Conservation (phyloP, 2,888 invertebrate species). For the Sinelater perroti region DNA sequence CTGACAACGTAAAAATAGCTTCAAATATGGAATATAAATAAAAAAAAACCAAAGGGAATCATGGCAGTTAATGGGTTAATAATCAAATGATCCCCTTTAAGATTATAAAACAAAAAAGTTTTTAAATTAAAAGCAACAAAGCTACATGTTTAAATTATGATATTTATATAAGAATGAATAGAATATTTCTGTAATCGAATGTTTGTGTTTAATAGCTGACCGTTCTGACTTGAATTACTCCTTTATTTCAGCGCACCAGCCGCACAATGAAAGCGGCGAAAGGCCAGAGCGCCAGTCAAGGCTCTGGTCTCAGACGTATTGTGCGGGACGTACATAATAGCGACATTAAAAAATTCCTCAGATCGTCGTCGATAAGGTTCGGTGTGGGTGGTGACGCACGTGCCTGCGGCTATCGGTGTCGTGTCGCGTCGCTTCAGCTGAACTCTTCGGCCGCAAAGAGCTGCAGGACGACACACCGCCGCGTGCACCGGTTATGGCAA, state of each 20-base stretch:
- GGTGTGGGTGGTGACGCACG: conserved; percentile 55
- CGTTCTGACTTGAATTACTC: too few species aligned
- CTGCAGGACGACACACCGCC: neutral
- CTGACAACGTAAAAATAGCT: too few species aligned
- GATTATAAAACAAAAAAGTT: too few species aligned
- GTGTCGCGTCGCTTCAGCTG: conserved; percentile 30
- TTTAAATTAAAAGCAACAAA: too few species aligned
- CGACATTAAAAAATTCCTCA: conserved; percentile 58
- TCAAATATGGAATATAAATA: too few species aligned
- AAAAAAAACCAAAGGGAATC: too few species aligned
- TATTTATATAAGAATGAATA: too few species aligned
- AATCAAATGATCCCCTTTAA: too few species aligned
- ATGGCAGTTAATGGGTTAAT: too few species aligned
- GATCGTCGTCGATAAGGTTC: conserved; percentile 53
- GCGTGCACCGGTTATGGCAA: conserved; percentile 3
- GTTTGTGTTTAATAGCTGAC: too few species aligned
- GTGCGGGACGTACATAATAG: conserved; percentile 49
- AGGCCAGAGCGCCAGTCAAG: conserved; percentile 18
- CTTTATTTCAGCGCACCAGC: conserved; percentile 21
- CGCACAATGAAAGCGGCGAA: conserved; percentile 20
- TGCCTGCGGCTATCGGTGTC: conserved; percentile 47
- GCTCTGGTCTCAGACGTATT: conserved; percentile 32
- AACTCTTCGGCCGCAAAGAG: conserved; percentile 17
- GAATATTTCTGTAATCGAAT: too few species aligned
- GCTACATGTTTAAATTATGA: too few species aligned